Conservation (phyloP, 2,797 vertebrate genomes). For the Natrix natrix region DNA sequence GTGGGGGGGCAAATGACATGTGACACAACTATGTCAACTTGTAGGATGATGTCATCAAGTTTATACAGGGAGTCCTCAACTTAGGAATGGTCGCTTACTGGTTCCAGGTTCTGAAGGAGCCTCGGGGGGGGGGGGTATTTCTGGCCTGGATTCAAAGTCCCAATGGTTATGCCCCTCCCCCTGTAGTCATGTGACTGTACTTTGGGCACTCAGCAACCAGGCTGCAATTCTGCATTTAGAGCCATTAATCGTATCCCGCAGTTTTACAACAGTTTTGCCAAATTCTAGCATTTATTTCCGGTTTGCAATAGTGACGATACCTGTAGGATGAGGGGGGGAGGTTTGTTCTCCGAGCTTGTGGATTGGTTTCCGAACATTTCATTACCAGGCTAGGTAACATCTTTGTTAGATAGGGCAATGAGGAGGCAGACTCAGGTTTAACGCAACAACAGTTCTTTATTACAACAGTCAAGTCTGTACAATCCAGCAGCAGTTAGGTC, state of each 20-base stretch:
- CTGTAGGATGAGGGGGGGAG: no score
- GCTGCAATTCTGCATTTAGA: neutral
- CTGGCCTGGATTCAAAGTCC: neutral
- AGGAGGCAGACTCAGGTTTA: no score
- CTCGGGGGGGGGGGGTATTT: neutral
- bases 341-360: no score
- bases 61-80: neutral
- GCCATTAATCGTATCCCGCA: neutral
- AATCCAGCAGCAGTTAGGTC: no score
- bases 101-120: neutral
- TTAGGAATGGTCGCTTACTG: neutral
- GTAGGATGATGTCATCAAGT: neutral
- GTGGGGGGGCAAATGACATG: neutral
- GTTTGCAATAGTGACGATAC: neutral
- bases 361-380: no score
- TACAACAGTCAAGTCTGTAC: no score
- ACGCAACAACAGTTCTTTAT: no score
- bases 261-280: neutral
- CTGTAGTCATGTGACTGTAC: neutral
- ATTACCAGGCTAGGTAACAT: no score
- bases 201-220: neutral
- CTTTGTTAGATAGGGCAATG: no score
- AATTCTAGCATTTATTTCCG: neutral
- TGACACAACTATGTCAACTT: neutral
- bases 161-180: neutral